Conservation (phyloP, 2,797 vertebrate species). For the Mormyrus proboscirostris region DNA sequence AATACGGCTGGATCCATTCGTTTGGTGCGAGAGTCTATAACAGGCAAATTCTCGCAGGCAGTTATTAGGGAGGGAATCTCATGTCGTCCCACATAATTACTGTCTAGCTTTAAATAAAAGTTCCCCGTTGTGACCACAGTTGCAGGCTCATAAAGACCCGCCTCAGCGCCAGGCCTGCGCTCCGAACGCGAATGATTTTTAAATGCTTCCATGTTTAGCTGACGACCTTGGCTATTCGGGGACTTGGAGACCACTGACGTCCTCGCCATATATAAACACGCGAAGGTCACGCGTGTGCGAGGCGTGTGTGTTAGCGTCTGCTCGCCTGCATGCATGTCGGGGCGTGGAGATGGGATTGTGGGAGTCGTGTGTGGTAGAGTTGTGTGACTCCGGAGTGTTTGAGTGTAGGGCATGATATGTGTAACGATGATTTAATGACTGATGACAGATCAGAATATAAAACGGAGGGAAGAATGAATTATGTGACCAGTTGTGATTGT, state of each 20-base stretch:
- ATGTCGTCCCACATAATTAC: conserved; percentile 14
- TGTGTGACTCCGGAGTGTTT: neutral
- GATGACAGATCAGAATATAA: neutral
- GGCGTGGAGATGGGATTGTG: neutral
- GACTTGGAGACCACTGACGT: neutral
- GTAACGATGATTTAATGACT: neutral
- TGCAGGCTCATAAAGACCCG: conserved; percentile 1
- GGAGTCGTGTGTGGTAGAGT: neutral
- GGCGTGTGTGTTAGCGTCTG: neutral
- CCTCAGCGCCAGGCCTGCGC: neutral
- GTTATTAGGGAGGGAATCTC: conserved; percentile 8
- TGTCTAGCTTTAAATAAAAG: conserved; percentile 11
- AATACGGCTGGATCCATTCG: neutral
- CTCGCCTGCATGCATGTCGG: neutral
- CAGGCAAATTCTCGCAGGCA: neutral
- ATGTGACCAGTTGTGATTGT: neutral
- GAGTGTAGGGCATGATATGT: neutral
- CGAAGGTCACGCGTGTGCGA: neutral
- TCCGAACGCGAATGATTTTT: neutral
- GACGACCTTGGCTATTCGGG: neutral
- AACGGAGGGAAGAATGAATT: neutral
- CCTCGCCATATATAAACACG: neutral
- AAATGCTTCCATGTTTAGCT: neutral
- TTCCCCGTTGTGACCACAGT: neutral
- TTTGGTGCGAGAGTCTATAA: neutral